Evolutionary conservation across 2,113 vertebrate genomes (phyloP), one percentile per base, ranked within the genome.

Genomic region (Solenodon paradoxus): DNA sequence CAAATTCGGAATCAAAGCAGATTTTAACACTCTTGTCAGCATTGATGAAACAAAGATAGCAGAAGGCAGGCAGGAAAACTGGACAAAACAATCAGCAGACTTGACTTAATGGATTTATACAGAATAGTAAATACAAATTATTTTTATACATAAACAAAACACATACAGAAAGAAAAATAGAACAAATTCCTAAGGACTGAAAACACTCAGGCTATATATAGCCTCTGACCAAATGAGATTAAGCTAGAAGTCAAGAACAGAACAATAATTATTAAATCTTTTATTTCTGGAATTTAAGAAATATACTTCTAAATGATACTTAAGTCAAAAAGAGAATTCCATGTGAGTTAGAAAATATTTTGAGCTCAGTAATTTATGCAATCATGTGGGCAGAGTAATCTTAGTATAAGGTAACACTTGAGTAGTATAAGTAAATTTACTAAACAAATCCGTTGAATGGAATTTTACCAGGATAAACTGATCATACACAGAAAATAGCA

Each of bases 221-320:
- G 57, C 26, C 15, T 64, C 30, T 84, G 32, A 59, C n/a, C 28
- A 80, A 92, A 77, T 71, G 86, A 93, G 66, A 74, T 63, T 61
- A 92, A 87, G 22, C 19, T 77, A 77, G 92, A 92, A 85, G 90
- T 66, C 71, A 71, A 78, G 22, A 88, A 19, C 7, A 91, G 95
- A 78, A 79, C 57, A 55, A 80, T 88, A 81, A 92, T 84, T 75
- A 92, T 71, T 81, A 90, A 95, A 89, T 51, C 4, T 26, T 92
- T 0, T 28, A n/a, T 30, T 32, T 51, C 38, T 88, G 40, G 66
- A 79, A 83, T 88, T 88, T 94, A 84, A 81, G 64, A 95, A 92
- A 86, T 26, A 66, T 12, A 87, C 32, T 77, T 79, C 28, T 59
- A 63, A 64, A 78, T 68, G 24, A 80, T 15, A 19, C 7, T 51